phyloP scores from a whole-genome alignment of 2,797 vertebrate genomes.

The Aeoliscus strigatus region DNA sequence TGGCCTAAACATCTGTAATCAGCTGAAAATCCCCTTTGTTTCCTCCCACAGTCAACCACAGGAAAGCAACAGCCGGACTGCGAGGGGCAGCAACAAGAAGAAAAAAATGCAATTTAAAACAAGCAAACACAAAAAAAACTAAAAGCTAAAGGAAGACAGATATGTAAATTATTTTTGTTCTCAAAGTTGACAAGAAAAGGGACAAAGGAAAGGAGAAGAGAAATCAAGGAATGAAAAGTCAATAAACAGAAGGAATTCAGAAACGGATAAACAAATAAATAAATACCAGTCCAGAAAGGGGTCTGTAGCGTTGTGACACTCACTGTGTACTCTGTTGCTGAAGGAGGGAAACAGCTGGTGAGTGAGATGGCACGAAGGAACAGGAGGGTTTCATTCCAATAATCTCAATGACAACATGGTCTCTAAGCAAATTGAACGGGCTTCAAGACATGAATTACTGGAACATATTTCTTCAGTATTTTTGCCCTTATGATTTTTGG shows the following conservation, averaged over 20 bases:
- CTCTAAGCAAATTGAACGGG: too few species aligned
- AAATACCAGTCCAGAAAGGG: slow-evolving; percentile 85
- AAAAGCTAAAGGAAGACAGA: slow-evolving; percentile 44
- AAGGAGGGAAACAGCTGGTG: slow-evolving; percentile 81
- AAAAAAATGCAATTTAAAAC: slow-evolving; percentile 39
- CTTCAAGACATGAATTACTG: neutral
- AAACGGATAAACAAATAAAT: slow-evolving; percentile 77
- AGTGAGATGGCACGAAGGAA: slow-evolving; percentile 71
- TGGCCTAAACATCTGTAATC: slow-evolving; percentile 28
- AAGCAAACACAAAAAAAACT: slow-evolving; percentile 57
- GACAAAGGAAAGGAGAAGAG: slow-evolving; percentile 37
- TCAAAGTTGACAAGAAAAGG: slow-evolving; percentile 20
- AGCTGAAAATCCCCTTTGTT: slow-evolving; percentile 30
- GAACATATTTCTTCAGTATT: neutral
- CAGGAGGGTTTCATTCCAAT: slow-evolving; percentile 67
- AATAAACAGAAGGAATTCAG: slow-evolving; percentile 54
- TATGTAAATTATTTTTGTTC: slow-evolving; percentile 26
- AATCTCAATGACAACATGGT: slow-evolving; percentile 30
- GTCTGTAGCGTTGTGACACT: slow-evolving; percentile 78
- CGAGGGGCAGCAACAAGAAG: slow-evolving; percentile 55
- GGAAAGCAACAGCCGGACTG: slow-evolving; percentile 58
- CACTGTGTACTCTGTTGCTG: slow-evolving; percentile 83
- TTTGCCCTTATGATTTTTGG: slow-evolving; percentile 46
- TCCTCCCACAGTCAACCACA: slow-evolving; percentile 48
- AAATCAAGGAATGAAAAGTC: slow-evolving; percentile 58